Conservation (phyloP, 2,888 invertebrate species). For the Macaria notata region DNA sequence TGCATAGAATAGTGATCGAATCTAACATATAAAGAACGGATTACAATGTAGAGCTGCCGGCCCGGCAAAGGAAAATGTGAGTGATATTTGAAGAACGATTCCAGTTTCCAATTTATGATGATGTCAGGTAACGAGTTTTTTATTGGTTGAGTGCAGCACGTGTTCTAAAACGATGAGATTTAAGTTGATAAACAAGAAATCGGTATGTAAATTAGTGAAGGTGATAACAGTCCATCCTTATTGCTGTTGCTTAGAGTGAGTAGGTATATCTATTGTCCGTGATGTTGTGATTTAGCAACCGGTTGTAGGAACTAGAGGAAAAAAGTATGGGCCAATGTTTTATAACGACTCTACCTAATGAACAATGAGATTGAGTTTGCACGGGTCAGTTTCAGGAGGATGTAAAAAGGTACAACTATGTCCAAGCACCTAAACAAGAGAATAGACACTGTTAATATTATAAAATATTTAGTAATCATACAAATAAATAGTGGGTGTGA, state of each 20-base stretch:
- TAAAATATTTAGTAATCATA: too few relatives aligned
- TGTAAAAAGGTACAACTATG: too few relatives aligned
- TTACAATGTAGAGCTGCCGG: constrained; percentile 75
- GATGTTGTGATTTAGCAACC: background rate
- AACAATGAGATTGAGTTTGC: too few relatives aligned
- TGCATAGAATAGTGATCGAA: constrained; percentile 47
- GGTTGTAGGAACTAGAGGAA: background rate
- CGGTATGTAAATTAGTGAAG: background rate
- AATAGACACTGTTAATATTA: too few relatives aligned
- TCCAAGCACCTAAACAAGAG: too few relatives aligned
- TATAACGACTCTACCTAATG: background rate
- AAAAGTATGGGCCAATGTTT: background rate
- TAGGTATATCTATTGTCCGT: too few relatives aligned
- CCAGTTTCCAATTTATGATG: constrained; percentile 23
- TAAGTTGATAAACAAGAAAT: too few relatives aligned
- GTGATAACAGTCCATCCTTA: background rate
- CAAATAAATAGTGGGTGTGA: too few relatives aligned
- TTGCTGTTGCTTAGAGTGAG: too few relatives aligned
- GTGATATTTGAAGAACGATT: constrained; percentile 40
- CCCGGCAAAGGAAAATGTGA: constrained; percentile 75
- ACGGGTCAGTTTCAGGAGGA: too few relatives aligned
- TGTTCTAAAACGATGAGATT: constrained; percentile 3
- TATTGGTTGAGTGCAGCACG: constrained; percentile 10
- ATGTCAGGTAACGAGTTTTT: constrained; percentile 12
- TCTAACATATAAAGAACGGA: constrained; percentile 48